Evolutionary conservation across 2,113 vertebrate genomes (phyloP).

Genomic region (Ranitomeya imitator): DNA sequence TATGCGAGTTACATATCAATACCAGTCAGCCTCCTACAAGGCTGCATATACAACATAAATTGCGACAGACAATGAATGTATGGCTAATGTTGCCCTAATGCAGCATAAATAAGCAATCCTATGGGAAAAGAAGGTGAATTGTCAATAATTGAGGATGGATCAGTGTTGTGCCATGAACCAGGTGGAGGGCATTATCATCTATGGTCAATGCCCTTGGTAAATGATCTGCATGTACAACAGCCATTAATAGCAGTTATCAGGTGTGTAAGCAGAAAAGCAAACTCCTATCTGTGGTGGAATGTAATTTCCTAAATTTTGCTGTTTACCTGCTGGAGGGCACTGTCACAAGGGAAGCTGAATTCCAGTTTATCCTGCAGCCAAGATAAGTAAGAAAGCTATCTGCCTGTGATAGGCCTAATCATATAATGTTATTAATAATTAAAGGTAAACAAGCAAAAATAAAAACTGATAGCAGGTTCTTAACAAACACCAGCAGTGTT

Average conservation of each 20-base stretch:
- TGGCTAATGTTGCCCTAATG: too few species aligned
- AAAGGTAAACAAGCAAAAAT: conserved; percentile 19
- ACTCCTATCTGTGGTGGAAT: background rate
- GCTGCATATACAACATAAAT: too few species aligned
- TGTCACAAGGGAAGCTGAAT: background rate
- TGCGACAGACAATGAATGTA: too few species aligned
- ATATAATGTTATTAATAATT: conserved; percentile 28
- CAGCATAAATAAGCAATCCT: too few species aligned
- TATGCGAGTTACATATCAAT: too few species aligned
- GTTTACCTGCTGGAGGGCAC: background rate
- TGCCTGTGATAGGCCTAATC: background rate
- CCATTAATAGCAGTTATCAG: conserved; percentile 1
- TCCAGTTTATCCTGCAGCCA: conserved; percentile 2
- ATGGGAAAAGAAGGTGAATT: too few species aligned
- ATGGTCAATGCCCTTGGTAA: background rate
- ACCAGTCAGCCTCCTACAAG: too few species aligned
- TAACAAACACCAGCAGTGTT: background rate
- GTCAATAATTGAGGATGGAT: background rate
- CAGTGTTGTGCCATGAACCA: background rate
- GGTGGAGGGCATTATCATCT: background rate
- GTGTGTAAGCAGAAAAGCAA: background rate
- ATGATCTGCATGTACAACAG: background rate
- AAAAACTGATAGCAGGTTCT: background rate
- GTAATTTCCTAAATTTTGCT: background rate
- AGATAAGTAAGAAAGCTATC: background rate